phyloP scores from a whole-genome alignment of 2,888 invertebrate species.

The Ormia ochracea region DNA sequence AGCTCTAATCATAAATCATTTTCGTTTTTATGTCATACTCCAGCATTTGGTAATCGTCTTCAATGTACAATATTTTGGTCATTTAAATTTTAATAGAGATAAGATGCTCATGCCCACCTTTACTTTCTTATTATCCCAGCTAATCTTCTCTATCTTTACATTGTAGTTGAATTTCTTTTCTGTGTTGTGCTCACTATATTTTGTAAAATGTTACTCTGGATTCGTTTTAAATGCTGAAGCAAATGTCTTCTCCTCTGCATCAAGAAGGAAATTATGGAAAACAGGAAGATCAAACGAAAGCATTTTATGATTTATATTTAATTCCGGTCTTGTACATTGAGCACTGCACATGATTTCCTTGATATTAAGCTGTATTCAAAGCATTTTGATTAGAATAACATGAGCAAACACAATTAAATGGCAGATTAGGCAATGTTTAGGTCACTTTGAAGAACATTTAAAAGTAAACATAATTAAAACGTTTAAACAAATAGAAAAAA shows the following conservation, averaged over 20 bases:
- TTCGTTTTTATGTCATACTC: too few relatives aligned
- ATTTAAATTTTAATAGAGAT: conserved; percentile 27
- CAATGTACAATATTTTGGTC: not conserved
- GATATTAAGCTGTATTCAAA: not conserved
- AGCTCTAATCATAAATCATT: not conserved
- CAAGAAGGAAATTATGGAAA: conserved; percentile 28
- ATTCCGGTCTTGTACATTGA: conserved; percentile 5
- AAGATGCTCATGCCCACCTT: not conserved
- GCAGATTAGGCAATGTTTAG: too few relatives aligned
- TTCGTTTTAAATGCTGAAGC: not conserved
- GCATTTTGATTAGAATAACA: not conserved
- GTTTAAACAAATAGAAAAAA: too few relatives aligned
- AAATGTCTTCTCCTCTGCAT: not conserved
- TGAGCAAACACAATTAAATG: too few relatives aligned
- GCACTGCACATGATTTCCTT: not conserved
- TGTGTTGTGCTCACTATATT: too few relatives aligned
- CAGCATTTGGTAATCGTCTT: too few relatives aligned
- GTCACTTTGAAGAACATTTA: too few relatives aligned
- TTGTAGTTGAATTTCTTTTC: conserved; percentile 11
- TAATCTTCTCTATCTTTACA: not conserved
- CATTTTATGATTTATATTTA: conserved; percentile 35
- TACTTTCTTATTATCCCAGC: not conserved
- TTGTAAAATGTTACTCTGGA: conserved; percentile 2
- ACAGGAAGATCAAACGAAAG: conserved; percentile 26
- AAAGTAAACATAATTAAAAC: too few relatives aligned